A percentile compares a stretch with the other conserved stretches of the same genome.
Evolutionary conservation across 2,888 invertebrate genomes (phyloP).

Genomic region (Podabrus alpinus): DNA sequence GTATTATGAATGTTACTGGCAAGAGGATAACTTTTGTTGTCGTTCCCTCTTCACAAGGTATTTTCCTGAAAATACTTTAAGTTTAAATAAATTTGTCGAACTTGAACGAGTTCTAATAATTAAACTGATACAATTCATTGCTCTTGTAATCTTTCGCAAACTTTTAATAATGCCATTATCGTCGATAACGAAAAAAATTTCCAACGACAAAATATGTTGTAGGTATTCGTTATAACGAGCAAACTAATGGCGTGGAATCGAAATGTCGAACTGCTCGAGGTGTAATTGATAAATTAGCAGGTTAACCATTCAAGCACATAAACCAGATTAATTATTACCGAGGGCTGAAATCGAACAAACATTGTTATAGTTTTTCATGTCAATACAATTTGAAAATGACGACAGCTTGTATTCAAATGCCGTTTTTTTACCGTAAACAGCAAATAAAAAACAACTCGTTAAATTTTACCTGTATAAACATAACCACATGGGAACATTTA

Average conservation of each 20-base stretch:
- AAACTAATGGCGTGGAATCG: not conserved
- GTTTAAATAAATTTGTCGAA: not conserved
- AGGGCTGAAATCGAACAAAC: not conserved
- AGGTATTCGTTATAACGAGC: not conserved
- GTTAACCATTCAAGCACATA: not conserved
- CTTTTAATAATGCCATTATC: not conserved
- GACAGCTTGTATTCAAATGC: not conserved
- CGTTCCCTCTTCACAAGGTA: not conserved
- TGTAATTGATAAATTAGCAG: not conserved
- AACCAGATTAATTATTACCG: not conserved
- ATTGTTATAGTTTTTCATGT: not conserved
- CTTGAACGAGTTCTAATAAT: not conserved
- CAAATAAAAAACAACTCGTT: no score
- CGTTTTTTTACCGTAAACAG: no score
- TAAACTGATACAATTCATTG: not conserved
- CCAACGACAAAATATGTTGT: not conserved
- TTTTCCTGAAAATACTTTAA: not conserved
- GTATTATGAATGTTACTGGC: slow-evolving; percentile 5
- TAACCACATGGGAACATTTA: no score
- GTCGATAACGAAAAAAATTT: not conserved
- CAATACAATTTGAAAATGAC: not conserved
- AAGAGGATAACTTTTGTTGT: slow-evolving; percentile 12
- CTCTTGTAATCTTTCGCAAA: not conserved
- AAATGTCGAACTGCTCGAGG: not conserved
- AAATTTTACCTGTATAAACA: no score